Evolutionary conservation across 2,797 vertebrate genomes (phyloP).

Genomic region (Acrossocheilus wenchowensis): DNA sequence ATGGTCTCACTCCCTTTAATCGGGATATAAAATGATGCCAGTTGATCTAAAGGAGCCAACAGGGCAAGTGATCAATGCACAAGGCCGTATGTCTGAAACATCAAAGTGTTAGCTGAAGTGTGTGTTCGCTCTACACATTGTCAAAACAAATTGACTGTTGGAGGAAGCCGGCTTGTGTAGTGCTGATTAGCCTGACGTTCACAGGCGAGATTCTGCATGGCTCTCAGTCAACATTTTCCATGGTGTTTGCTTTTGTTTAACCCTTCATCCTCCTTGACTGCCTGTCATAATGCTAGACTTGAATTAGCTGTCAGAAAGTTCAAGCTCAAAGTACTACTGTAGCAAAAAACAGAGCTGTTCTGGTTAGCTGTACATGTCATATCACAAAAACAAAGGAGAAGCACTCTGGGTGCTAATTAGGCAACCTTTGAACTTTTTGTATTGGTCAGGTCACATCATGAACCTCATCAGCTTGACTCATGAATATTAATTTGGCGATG

Average conservation of each 20-base stretch:
- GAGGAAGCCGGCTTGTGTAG: slow-evolving; percentile 41
- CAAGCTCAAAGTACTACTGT: background rate
- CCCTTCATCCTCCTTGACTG: slow-evolving; percentile 12
- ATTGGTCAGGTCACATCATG: background rate
- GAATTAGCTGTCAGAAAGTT: slow-evolving; percentile 21
- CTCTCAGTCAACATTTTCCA: slow-evolving; percentile 48
- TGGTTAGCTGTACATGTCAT: background rate
- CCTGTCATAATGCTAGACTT: slow-evolving; percentile 4
- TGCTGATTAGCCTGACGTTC: slow-evolving; percentile 55
- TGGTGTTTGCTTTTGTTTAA: slow-evolving; percentile 49
- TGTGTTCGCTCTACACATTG: slow-evolving; percentile 45
- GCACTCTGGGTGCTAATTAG: slow-evolving; percentile 3
- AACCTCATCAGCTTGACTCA: slow-evolving; percentile 14
- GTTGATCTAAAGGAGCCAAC: slow-evolving; percentile 48
- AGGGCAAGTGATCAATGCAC: slow-evolving; percentile 41
- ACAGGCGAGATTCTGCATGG: slow-evolving; percentile 33
- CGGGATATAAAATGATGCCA: slow-evolving; percentile 33
- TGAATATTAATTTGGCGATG: slow-evolving; percentile 28
- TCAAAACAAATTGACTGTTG: slow-evolving; percentile 55
- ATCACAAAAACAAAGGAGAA: slow-evolving; percentile 2
- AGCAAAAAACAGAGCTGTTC: background rate
- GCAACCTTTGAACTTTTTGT: slow-evolving; percentile 12
- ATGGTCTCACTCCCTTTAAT: slow-evolving; percentile 28
- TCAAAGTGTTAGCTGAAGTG: slow-evolving; percentile 56
- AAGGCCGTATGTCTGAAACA: slow-evolving; percentile 44